A percentile compares a stretch with the other conserved stretches of the same genome.
These are phyloP conservation scores for Hirtodrosophila alboralis DNA, from an alignment of 2,888 invertebrate species.

Conservation along the genomic window DNA sequence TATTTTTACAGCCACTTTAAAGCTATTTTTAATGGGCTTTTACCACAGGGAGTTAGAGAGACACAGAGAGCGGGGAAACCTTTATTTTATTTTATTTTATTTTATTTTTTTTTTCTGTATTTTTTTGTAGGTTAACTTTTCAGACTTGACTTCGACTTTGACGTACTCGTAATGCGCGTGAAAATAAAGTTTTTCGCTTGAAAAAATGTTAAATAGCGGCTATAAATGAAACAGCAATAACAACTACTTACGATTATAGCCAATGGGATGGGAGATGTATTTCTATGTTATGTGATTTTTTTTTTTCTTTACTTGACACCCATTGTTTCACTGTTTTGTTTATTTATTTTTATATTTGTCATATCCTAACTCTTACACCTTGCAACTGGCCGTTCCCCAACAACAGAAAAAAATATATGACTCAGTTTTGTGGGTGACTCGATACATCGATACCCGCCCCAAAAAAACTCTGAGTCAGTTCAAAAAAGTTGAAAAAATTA, in stretches of 20 bases:
- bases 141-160: slow-evolving; percentile 59
- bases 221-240: slow-evolving; percentile 70
- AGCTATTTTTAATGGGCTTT: slow-evolving; percentile 76
- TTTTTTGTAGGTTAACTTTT: slow-evolving; percentile 48
- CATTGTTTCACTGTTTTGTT: slow-evolving; percentile 7
- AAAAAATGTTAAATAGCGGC: slow-evolving; percentile 76
- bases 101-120: slow-evolving; percentile 8
- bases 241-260: slow-evolving; percentile 35
- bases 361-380: slow-evolving; percentile 31
- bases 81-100: slow-evolving; percentile 29
- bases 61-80: slow-evolving; percentile 14
- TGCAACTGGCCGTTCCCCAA: slow-evolving; percentile 26
- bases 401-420: too few relatives aligned
- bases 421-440: slow-evolving; percentile 42
- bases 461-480: slow-evolving; percentile 42
- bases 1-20: slow-evolving; percentile 73
- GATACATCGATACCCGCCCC: slow-evolving; percentile 13
- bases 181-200: slow-evolving; percentile 79
- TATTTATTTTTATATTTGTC: slow-evolving; percentile 13
- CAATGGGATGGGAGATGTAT: slow-evolving; percentile 4
- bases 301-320: background rate
- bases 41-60: slow-evolving; percentile 40
- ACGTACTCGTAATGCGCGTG: slow-evolving; percentile 74
- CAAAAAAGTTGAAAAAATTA: slow-evolving; percentile 1
- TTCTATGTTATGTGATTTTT: background rate